Base-by-base conservation (phyloP, 2,113 vertebrate genomes). In the Platichthys flesus region DNA sequence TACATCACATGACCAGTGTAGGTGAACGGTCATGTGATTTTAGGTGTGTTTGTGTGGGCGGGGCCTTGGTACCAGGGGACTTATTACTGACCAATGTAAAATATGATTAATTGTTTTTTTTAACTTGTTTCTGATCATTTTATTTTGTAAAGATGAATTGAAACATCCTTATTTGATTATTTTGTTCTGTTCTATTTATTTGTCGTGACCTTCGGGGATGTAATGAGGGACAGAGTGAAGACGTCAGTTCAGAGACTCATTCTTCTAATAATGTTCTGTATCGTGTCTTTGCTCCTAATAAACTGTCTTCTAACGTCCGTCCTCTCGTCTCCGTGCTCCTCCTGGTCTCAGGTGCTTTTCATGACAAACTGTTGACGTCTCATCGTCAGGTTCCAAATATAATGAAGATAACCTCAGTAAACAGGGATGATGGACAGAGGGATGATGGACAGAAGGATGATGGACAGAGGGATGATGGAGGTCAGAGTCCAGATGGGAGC, bases 401-500 rank as follows among this genome's bases (percentile, higher is more conserved):
- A 54, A 54, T 54, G 20, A 72, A 10, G 55, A 15, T 37, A 37
- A 37, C 35, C 7, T 37, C 35, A 37, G n/a, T 24, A 21, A 0
- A 21, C 51, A 26, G 0, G 18, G 24, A 37, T 9, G 37, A 16
- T 24, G 49, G 52, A 82, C 28, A 31, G 28, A 31, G 28, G 28
- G 28, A 31, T 5, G 10, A 16, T 24, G 49, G 52, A 85, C n/a
- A n/a, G n/a, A n/a, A n/a, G 18, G 24, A 37, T 9, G 37, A 16
- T 24, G 49, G 52, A 82, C 28, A 31, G 28, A 31, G 28, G 28
- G 28, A 31, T 5, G 10, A 16, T 24, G 49, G 52, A 85, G 71
- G 74, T 63, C 76, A 57, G 71, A 81, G 72, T 58, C 63, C 75
- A 76, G 71, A 74, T 71, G 71, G 40, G 2, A 6, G 28, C 28